Percentiles rank a stretch among this genome's conserved stretches.
Evolutionary conservation across 2,797 vertebrate genomes (phyloP).

Genomic region (Oreochromis mossambicus): DNA sequence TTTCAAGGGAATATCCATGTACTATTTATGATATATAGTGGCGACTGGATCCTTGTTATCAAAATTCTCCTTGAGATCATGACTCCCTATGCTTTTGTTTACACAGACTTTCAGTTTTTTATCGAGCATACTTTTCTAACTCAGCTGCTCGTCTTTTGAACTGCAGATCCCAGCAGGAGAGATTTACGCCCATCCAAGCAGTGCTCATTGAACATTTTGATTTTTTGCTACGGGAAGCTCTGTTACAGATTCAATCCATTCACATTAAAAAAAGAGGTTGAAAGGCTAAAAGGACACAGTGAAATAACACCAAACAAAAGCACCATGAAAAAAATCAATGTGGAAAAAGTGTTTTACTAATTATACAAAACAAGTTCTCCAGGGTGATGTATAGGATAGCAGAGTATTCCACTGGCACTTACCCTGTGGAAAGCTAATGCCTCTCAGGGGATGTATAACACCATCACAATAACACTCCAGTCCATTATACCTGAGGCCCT

Average conservation of each 20-base stretch:
- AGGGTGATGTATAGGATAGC: constrained; percentile 35
- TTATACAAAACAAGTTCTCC: constrained; percentile 53
- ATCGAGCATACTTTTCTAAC: background rate
- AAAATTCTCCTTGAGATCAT: background rate
- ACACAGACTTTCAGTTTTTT: background rate
- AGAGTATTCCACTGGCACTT: constrained; percentile 40
- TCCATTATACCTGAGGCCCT: constrained; percentile 54
- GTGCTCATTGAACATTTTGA: background rate
- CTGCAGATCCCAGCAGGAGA: background rate
- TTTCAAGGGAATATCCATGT: background rate
- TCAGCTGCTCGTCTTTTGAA: background rate
- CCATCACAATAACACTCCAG: constrained; percentile 51
- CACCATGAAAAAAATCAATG: constrained; percentile 4
- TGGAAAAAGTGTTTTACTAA: constrained; percentile 21
- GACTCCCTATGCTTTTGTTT: background rate
- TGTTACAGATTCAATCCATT: background rate
- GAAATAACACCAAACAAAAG: background rate
- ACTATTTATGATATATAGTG: background rate
- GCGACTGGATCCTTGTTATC: background rate
- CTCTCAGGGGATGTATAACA: constrained; percentile 56
- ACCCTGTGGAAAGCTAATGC: constrained; percentile 46
- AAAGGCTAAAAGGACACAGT: background rate
- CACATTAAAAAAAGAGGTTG: background rate
- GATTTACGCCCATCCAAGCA: background rate
- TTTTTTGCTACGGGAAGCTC: background rate